Percentiles rank a stretch among this genome's conserved stretches.
phyloP scores from a whole-genome alignment of 2,797 vertebrate genomes.

The Australoheros facetus region DNA sequence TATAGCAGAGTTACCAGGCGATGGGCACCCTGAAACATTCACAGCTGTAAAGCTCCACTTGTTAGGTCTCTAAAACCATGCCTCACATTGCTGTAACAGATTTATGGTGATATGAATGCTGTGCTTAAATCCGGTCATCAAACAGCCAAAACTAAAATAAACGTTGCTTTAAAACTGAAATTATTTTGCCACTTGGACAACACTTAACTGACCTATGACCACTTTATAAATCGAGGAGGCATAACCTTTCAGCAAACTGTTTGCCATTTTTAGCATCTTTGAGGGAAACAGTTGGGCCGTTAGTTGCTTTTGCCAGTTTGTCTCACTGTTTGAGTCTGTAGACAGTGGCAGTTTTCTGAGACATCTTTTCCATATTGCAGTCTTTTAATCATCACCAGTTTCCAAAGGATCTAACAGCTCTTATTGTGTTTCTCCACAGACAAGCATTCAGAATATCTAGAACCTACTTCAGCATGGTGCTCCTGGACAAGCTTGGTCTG shows the following conservation, averaged over 20 bases:
- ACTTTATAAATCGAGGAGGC: background rate
- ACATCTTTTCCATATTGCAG: background rate
- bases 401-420: background rate
- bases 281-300: too few species aligned
- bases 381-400: background rate
- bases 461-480: slow-evolving; percentile 89
- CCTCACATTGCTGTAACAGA: background rate
- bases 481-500: slow-evolving; percentile 88
- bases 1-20: background rate
- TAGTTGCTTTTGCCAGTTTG: too few species aligned
- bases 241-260: background rate
- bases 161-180: rapidly evolving
- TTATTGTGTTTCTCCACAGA: slow-evolving; percentile 67
- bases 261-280: background rate
- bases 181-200: background rate
- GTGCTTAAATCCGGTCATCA: background rate
- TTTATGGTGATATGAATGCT: background rate
- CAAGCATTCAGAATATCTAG: slow-evolving; percentile 87
- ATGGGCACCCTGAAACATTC: background rate
- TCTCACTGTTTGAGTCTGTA: too few species aligned
- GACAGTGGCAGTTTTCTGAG: background rate
- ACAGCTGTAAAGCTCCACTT: background rate
- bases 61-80: background rate
- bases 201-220: background rate
- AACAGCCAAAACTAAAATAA: background rate